Evolutionary conservation across 2,888 invertebrate genomes (phyloP), one percentile per base, ranked within the genome.

Genomic region (Coelinius sp.): DNA sequence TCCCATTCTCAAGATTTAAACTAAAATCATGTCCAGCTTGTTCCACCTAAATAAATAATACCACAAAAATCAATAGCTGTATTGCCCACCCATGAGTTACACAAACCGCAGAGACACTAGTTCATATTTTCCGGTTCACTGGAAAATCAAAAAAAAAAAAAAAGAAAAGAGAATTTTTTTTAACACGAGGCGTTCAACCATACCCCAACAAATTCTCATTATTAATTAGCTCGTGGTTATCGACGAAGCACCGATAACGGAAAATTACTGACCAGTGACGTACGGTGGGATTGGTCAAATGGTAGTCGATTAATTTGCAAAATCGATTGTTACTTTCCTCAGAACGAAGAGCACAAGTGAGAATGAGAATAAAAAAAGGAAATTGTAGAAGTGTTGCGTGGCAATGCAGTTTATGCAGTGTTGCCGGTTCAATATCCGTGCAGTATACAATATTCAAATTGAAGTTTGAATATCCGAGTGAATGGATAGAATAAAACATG

Each of bases 271-370:
- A 14, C 3, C 53, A 53, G 14, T 35, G 59, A 59, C 35, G 35
- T 59, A 35, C 59, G 20, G 7, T 59, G 59, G 35, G 14, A 56
- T 27, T 56, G 56, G 27, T n/a, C 31, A 14, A 59, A 59, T 31
- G 25, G 27, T 31, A 52, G 52, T 38, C 31, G 67, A 53, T 67
- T 38, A 53, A 31, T 38, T 67, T 53, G 24, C 52, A 27, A 24
- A 68, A 68, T 59, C 68, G 68, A 68, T 68, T 24, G 56, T 44
- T 25, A 17, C 49, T 46, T 68, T 35, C n/a, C 56, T 44, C 59
- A 65, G 65, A 44, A 49, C 27, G 35, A 24, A 56, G 10, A 59
- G n/a, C 27, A 17, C 38, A 20, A 20, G 20, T 20, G 52, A 12
- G 41, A 53, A 63, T 38, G 52, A 14, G 20, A 46, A n/a, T 22